phyloP scores from a whole-genome alignment of 2,888 invertebrate species.

The Acanthacorydalis orientalis region DNA sequence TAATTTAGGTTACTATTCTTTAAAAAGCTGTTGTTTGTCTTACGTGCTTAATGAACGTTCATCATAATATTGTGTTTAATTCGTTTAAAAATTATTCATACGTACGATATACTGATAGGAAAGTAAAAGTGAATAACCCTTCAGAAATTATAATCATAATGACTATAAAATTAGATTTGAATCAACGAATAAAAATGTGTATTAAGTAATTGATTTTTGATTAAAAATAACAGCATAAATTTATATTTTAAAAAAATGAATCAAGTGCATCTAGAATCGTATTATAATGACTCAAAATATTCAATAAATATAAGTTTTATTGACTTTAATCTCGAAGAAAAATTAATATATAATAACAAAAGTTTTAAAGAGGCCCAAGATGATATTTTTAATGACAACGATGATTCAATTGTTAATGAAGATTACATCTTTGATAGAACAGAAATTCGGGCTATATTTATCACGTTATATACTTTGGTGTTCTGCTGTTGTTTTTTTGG shows the following conservation, averaged over 20 bases:
- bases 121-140: too few relatives aligned
- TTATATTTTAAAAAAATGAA: not conserved
- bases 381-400: not conserved
- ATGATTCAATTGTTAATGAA: constrained; percentile 17
- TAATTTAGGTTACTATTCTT: too few relatives aligned
- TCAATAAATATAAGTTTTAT: not conserved
- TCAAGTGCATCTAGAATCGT: not conserved
- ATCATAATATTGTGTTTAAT: too few relatives aligned
- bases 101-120: too few relatives aligned
- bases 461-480: constrained; percentile 57
- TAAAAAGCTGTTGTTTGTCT: too few relatives aligned
- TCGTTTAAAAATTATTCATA: too few relatives aligned
- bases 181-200: too few relatives aligned
- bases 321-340: not conserved
- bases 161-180: too few relatives aligned
- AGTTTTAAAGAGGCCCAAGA: too few relatives aligned
- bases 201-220: too few relatives aligned
- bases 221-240: not conserved
- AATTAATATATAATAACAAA: not conserved
- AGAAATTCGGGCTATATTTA: constrained; percentile 56
- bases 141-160: too few relatives aligned
- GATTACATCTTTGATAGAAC: constrained; percentile 61
- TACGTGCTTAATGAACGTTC: too few relatives aligned
- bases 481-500: constrained; percentile 73
- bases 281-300: not conserved